Conservation (phyloP, 2,797 vertebrate genomes). For the Erpetoichthys calabaricus region DNA sequence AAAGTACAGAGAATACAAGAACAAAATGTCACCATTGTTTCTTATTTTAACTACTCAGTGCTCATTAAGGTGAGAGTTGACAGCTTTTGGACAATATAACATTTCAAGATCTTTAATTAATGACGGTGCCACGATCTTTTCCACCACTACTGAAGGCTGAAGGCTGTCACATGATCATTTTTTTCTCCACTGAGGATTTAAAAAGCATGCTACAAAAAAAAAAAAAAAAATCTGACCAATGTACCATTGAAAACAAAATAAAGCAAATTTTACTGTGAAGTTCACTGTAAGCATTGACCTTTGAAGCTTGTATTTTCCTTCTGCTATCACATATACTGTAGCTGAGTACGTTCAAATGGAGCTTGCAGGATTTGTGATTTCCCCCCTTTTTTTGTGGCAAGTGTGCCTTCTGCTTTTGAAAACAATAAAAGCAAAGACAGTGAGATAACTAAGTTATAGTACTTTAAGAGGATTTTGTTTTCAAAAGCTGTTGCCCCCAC, state of each 20-base stretch:
- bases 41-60: constrained; percentile 28
- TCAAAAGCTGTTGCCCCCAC: no score
- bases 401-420: no score
- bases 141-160: not conserved
- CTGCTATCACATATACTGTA: no score
- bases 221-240: not conserved
- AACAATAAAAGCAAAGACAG: no score
- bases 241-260: not conserved
- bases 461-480: no score
- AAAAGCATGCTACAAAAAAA: not conserved
- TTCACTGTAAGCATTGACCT: not conserved
- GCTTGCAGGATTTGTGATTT: no score
- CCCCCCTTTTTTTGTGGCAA: no score
- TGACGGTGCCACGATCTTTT: constrained; percentile 24
- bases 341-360: no score
- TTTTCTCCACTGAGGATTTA: not conserved
- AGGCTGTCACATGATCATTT: not conserved
- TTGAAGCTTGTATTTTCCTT: not conserved
- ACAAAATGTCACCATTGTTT: constrained; percentile 39
- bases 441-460: no score
- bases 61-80: constrained; percentile 30
- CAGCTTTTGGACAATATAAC: constrained; percentile 26
- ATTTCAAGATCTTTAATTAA: constrained; percentile 44
- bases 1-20: constrained; percentile 28
- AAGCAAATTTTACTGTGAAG: not conserved